A percentile compares a stretch with the other conserved stretches of the same genome.
These are phyloP conservation scores for Drosophila anomelani DNA, from an alignment of 2,888 invertebrate species.

Conservation along the genomic window DNA sequence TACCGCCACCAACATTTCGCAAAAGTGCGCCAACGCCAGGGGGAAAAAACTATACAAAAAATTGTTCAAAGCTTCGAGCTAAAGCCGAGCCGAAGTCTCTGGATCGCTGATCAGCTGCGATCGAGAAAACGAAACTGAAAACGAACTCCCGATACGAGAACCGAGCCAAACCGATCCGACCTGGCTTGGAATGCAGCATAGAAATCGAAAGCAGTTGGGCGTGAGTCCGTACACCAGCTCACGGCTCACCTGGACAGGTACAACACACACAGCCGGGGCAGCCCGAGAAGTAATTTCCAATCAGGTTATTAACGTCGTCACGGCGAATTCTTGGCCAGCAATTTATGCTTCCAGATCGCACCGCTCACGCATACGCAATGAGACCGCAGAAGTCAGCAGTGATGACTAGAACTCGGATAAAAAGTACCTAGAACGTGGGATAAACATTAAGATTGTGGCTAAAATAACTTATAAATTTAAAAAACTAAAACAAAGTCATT, in stretches of 20 bases:
- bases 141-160: conserved; percentile 25
- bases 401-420: conserved; percentile 1
- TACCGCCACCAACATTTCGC: conserved; percentile 77
- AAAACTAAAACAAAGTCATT: too few relatives aligned
- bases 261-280: conserved; percentile 4
- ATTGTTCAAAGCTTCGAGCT: conserved; percentile 46
- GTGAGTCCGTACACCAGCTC: conserved; percentile 31
- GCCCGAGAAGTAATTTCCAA: conserved; percentile 50
- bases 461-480: too few relatives aligned
- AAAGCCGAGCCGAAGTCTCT: conserved; percentile 59
- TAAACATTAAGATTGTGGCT: too few relatives aligned
- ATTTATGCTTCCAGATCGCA: conserved; percentile 61
- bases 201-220: conserved; percentile 66
- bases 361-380: conserved; percentile 63
- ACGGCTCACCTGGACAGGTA: conserved; percentile 17
- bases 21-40: conserved; percentile 43
- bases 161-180: conserved; percentile 47
- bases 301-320: conserved; percentile 63
- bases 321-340: conserved; percentile 59
- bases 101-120: conserved; percentile 65
- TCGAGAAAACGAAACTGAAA: conserved; percentile 47
- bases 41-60: conserved; percentile 20
- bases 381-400: conserved; percentile 32
- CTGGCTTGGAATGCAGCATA: conserved; percentile 69
- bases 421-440: not conserved